Conservation (phyloP, 2,113 vertebrate species). For the human (Homo sapiens) region DNA sequence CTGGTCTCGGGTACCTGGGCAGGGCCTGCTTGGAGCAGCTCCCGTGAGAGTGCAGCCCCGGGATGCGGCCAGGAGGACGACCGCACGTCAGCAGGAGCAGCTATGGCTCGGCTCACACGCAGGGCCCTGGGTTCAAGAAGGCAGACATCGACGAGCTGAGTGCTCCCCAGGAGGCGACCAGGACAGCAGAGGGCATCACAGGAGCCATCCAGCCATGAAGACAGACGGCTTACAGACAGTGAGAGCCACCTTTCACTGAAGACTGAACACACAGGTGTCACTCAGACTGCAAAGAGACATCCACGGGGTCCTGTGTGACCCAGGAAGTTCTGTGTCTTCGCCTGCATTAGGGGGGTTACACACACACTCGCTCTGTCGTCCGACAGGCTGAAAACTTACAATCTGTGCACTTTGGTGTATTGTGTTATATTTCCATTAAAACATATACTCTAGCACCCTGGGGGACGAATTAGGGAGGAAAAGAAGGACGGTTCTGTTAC, state of each 20-base stretch:
- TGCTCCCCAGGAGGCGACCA: too few species aligned
- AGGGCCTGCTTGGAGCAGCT: not conserved
- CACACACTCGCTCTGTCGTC: not conserved
- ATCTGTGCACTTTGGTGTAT: too few species aligned
- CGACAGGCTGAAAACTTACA: not conserved
- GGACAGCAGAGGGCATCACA: not conserved
- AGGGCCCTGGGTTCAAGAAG: not conserved
- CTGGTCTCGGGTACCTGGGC: not conserved
- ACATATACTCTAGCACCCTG: not conserved
- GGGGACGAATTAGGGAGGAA: not conserved
- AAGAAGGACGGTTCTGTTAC: not conserved
- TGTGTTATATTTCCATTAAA: not conserved
- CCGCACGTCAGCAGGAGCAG: not conserved
- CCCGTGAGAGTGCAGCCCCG: rapidly evolving
- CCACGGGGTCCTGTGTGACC: not conserved
- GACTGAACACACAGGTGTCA: not conserved
- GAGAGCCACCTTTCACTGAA: too few species aligned
- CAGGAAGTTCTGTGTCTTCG: not conserved
- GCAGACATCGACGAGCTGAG: not conserved
- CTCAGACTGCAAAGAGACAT: not conserved
- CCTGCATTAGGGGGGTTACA: not conserved
- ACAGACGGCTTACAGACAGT: not conserved
- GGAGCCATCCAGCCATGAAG: not conserved
- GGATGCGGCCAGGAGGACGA: not conserved
- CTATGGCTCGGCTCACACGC: not conserved